Evolutionary conservation across 2,888 invertebrate species (phyloP), one percentile per base, ranked within the genome.

Genomic region (Caenorhabditis afra): DNA sequence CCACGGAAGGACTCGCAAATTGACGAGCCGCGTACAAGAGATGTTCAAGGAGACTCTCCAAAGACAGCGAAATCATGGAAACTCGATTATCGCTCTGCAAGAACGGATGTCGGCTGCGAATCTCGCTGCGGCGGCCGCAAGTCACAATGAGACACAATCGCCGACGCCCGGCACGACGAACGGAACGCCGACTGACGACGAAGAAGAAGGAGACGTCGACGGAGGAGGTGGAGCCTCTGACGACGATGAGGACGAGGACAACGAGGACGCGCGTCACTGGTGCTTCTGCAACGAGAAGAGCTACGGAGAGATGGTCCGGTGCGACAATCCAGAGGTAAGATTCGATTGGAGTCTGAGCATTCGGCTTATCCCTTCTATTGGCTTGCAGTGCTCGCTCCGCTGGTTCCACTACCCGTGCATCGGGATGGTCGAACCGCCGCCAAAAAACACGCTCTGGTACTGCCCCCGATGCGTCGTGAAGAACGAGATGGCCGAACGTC

Each of bases 371-470:
- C n/a, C n/a, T n/a, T n/a, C n/a, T n/a, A n/a, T n/a, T n/a, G n/a
- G n/a, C n/a, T n/a, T n/a, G n/a, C 92, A 95, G 95, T 99, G 98
- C 91, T 96, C 96, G 0, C 96, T 95, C 90, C 97, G 98, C 91
- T 99, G 98, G 98, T 99, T 98, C 92, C 98, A 99, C 92, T 98
- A 97, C 92, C 95, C 95, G 5, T 99, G 98, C 91, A 97, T 99
- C 57, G 96, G 95, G 59, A 95, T 99, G 85, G 95, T 95, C 0
- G 95, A 96, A 68, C 95, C 97, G 50, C 98, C 98, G 0, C 96
- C 97, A 91, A 98, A 98, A 67, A 97, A 97, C n/a, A n/a, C n/a
- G n/a, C n/a, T n/a, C 91, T 99, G 98, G 98, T 98, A 95, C 91
- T 99, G 98, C 91, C 97, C 97, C 0, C 95, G 96, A 90, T 99